Conservation (phyloP, 37 sponge, comb jelly and placozoan genomes). For the Petrosia ficiformis region DNA sequence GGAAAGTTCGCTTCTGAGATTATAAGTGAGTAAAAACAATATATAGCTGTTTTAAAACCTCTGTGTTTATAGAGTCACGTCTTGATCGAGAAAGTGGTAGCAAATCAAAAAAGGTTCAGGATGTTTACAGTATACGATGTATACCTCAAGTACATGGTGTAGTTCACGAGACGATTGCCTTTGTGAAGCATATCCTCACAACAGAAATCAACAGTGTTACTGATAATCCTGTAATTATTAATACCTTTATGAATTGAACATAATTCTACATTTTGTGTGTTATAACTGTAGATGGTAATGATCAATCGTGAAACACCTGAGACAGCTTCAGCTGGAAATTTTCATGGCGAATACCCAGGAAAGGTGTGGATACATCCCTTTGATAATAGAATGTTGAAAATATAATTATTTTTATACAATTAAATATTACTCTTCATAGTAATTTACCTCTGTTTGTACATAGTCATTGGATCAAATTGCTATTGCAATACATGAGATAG, state of each 20-base stretch:
- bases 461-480: conserved; percentile 84
- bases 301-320: conserved; percentile 43
- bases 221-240: conserved; percentile 75
- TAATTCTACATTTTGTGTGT: background rate
- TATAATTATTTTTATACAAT: background rate
- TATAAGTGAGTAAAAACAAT: too few species aligned
- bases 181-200: conserved; percentile 61
- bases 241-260: background rate
- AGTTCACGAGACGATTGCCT: conserved; percentile 67
- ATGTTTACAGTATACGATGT: conserved; percentile 79
- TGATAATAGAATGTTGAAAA: too few species aligned
- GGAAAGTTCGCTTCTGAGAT: too few species aligned
- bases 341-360: conserved; percentile 94
- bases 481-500: conserved; percentile 87
- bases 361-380: conserved; percentile 55
- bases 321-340: conserved; percentile 74
- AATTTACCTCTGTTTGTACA: background rate
- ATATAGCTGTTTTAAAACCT: too few species aligned
- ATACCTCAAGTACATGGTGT: conserved; percentile 78
- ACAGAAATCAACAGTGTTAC: conserved; percentile 87
- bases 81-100: background rate
- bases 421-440: background rate
- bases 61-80: background rate
- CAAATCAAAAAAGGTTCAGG: conserved; percentile 57
- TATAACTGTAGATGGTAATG: conserved; percentile 8